phyloP scores from a whole-genome alignment of 2,113 vertebrate genomes.

The Coreoperca whiteheadi region DNA sequence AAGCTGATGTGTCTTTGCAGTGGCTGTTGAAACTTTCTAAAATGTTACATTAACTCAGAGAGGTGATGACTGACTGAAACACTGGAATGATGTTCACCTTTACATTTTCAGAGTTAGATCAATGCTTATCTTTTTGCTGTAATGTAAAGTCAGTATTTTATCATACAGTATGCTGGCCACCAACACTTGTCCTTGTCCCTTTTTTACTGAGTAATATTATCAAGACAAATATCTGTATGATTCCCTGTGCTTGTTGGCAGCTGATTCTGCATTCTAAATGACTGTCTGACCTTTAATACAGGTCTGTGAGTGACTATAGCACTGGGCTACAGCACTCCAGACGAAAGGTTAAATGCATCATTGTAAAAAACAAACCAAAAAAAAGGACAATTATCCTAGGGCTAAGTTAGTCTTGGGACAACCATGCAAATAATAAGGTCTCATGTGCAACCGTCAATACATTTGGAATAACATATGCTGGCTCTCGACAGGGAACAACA shows the following conservation, averaged over 20 bases:
- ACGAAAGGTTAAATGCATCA: conserved; percentile 33
- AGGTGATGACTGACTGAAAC: neutral
- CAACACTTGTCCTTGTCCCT: neutral
- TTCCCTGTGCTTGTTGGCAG: neutral
- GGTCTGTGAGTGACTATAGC: conserved; percentile 35
- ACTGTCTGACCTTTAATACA: conserved; percentile 1
- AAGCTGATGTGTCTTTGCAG: conserved; percentile 30
- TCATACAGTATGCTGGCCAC: neutral
- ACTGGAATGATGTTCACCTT: neutral
- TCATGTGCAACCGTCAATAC: conserved; percentile 1
- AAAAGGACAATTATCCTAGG: conserved; percentile 26
- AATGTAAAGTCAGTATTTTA: neutral
- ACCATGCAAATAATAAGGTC: conserved; percentile 1
- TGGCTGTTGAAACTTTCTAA: conserved; percentile 20
- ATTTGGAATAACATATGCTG: neutral
- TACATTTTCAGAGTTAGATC: neutral
- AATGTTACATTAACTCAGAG: conserved; percentile 17
- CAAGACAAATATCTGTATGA: neutral
- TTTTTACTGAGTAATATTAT: neutral
- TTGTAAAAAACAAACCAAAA: neutral
- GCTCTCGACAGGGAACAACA: neutral
- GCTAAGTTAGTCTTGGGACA: conserved; percentile 35
- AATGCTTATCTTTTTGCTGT: neutral
- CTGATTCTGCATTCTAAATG: conserved; percentile 3
- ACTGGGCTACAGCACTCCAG: conserved; percentile 18